A percentile compares a stretch with the other conserved stretches of the same genome.
Evolutionary conservation across 2,797 vertebrate species (phyloP).

Genomic region (Paramormyrops hopkinsi): DNA sequence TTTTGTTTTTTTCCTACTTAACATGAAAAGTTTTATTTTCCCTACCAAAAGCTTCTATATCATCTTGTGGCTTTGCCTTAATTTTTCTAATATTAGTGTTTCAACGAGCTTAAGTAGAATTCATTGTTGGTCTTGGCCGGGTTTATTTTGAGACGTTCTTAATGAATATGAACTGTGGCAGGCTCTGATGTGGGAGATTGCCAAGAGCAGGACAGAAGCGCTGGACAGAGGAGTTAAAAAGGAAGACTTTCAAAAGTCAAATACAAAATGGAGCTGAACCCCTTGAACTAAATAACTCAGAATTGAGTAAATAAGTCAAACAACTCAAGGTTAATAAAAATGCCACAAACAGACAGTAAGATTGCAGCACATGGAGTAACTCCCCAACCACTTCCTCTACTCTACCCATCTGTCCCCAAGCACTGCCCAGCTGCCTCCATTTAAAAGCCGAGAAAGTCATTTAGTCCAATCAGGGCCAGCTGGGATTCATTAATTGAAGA

Average conservation of each 20-base stretch:
- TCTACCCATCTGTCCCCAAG: not conserved
- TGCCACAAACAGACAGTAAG: not conserved
- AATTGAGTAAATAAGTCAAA: not conserved
- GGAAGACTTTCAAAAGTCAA: not conserved
- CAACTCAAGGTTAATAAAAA: not conserved
- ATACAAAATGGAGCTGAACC: not conserved
- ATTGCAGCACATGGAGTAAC: not conserved
- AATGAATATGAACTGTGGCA: not conserved
- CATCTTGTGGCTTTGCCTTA: not conserved
- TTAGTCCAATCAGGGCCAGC: constrained; percentile 3
- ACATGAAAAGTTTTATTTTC: not conserved
- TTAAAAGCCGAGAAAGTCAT: not conserved
- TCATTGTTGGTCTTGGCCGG: not conserved
- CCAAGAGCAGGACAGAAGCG: not conserved
- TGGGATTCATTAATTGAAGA: constrained; percentile 2
- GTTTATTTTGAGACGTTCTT: not conserved
- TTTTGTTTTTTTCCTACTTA: not conserved
- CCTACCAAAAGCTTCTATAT: not conserved
- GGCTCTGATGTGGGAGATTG: not conserved
- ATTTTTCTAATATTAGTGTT: not conserved
- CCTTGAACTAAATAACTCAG: not conserved
- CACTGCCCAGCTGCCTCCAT: not conserved
- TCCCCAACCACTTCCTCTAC: not conserved
- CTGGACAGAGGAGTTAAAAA: not conserved
- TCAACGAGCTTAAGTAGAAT: not conserved